Evolutionary conservation across 2,888 invertebrate species (phyloP).

Genomic region (Azorinus chamasolen): DNA sequence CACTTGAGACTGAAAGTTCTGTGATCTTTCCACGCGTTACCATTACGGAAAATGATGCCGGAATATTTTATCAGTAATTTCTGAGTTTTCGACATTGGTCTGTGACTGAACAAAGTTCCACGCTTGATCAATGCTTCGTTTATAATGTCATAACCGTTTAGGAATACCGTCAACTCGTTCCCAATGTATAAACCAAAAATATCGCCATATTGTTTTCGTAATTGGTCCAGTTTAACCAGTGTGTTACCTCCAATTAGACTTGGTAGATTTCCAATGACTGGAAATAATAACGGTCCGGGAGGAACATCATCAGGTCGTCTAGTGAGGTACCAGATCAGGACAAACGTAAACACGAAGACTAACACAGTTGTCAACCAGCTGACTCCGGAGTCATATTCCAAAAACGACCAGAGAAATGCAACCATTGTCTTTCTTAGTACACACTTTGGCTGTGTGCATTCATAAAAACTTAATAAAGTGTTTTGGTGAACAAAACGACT

Average conservation of each 20-base stretch:
- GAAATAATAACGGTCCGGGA: constrained; percentile 50
- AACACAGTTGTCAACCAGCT: constrained; percentile 30
- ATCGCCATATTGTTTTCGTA: constrained; percentile 47
- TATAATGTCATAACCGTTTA: constrained; percentile 49
- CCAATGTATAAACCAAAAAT: constrained; percentile 47
- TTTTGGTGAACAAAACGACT: too few relatives aligned
- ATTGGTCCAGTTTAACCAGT: constrained; percentile 8
- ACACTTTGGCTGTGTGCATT: too few relatives aligned
- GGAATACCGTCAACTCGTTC: constrained; percentile 35
- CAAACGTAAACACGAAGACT: constrained; percentile 38
- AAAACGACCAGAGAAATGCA: too few relatives aligned
- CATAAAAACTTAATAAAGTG: too few relatives aligned
- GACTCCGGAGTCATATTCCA: not conserved
- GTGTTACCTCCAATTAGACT: constrained; percentile 27
- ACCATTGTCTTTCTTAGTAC: too few relatives aligned
- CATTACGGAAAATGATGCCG: constrained; percentile 30
- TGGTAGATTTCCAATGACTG: constrained; percentile 48
- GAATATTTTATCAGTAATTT: constrained; percentile 7
- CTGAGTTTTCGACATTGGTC: constrained; percentile 15
- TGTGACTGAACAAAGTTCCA: constrained; percentile 30
- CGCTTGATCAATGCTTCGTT: constrained; percentile 51
- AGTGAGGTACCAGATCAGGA: constrained; percentile 31
- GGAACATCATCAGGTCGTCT: constrained; percentile 31
- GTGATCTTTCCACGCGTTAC: constrained; percentile 42
- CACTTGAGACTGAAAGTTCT: constrained; percentile 20